Conservation (phyloP, 2,113 vertebrate genomes). For the Heterochromis multidens region DNA sequence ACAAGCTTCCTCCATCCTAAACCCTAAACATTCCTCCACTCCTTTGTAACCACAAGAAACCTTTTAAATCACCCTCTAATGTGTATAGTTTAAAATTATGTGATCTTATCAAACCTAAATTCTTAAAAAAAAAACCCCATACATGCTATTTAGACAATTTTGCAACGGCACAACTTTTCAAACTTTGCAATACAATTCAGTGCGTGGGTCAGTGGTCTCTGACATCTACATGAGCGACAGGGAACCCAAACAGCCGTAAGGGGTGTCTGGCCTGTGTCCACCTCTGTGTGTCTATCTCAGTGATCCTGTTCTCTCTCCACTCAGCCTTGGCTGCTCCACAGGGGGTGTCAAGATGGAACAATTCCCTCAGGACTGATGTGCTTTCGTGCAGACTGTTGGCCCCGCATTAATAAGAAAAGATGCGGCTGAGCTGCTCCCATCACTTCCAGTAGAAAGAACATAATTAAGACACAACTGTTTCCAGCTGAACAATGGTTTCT, state of each 20-base stretch:
- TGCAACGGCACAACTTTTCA: neutral
- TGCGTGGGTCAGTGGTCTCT: neutral
- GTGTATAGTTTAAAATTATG: neutral
- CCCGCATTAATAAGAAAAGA: conserved; percentile 27
- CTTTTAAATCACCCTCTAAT: neutral
- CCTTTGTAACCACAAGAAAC: neutral
- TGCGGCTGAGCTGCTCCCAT: neutral
- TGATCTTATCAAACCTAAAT: neutral
- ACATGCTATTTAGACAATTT: neutral
- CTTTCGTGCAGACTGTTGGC: conserved; percentile 41
- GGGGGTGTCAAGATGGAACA: conserved; percentile 27
- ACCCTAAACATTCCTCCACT: neutral
- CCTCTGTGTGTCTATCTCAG: conserved; percentile 28
- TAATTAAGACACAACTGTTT: conserved; percentile 24
- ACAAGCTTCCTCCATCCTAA: neutral
- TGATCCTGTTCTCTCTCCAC: neutral
- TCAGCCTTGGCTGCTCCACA: neutral
- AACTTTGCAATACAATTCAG: neutral
- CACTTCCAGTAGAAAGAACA: conserved; percentile 17
- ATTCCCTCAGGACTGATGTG: conserved; percentile 30
- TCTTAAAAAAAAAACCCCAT: neutral
- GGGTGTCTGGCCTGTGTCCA: conserved; percentile 47
- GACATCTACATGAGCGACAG: conserved; percentile 26
- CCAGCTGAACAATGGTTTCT: neutral
- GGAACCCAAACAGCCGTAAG: conserved; percentile 42